phyloP scores from a whole-genome alignment of 2,888 invertebrate species.

The Drosophila picticornis region DNA sequence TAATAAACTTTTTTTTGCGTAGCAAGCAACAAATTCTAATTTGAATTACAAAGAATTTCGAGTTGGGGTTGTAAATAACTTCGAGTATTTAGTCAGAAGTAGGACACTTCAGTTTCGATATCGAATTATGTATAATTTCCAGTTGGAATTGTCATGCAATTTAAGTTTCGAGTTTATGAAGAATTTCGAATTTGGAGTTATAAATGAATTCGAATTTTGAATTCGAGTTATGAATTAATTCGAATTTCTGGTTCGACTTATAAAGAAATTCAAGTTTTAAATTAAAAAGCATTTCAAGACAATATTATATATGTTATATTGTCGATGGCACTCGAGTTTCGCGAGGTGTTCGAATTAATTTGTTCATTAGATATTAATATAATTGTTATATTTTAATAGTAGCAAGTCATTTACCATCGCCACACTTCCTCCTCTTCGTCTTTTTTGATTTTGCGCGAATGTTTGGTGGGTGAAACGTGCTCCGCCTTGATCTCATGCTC shows the following conservation, averaged over 20 bases:
- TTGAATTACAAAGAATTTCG: no score
- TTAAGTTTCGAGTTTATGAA: not conserved
- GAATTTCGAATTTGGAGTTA: not conserved
- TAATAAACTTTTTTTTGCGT: not conserved
- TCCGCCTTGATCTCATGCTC: slow-evolving; percentile 62
- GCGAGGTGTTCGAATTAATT: not conserved
- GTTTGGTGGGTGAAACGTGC: slow-evolving; percentile 87
- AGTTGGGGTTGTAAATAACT: no score
- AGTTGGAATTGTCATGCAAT: no score
- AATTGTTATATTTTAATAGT: not conserved
- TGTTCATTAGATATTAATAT: not conserved
- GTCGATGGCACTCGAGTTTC: not conserved
- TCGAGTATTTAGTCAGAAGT: no score
- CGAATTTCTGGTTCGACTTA: not conserved
- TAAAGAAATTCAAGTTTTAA: not conserved
- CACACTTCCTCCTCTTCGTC: slow-evolving; percentile 94
- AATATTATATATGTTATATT: not conserved
- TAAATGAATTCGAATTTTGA: not conserved
- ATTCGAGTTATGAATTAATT: not conserved
- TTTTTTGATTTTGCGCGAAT: slow-evolving; percentile 89
- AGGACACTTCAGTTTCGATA: no score
- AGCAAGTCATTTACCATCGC: slow-evolving; percentile 91
- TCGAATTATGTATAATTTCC: no score
- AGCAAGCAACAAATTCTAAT: no score
- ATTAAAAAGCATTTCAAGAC: not conserved